phyloP scores from a whole-genome alignment of 92 coral and sea anemone species.

The Nematostella vectensis region DNA sequence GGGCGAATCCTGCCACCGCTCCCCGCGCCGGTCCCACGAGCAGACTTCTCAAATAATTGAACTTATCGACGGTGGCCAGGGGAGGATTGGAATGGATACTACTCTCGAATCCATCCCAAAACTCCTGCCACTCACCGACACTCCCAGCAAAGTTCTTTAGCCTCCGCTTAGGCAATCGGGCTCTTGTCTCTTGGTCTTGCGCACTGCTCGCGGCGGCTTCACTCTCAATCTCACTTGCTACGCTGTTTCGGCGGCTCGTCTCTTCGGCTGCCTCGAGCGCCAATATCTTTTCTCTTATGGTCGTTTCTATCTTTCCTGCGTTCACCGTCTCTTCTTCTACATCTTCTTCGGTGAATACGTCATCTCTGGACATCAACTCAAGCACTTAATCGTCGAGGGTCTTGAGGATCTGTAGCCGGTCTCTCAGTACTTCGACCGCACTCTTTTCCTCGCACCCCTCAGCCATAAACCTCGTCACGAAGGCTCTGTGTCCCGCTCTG shows the following conservation, averaged over 20 bases:
- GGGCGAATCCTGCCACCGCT: constrained; percentile 16
- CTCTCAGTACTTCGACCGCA: background rate
- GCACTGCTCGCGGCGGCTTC: background rate
- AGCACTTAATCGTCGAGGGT: background rate
- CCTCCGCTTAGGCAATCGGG: background rate
- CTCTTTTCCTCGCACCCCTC: background rate
- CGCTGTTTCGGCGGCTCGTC: too few relatives aligned
- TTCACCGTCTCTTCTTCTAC: background rate
- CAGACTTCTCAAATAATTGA: constrained; percentile 26
- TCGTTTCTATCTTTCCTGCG: background rate
- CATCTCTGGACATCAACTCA: background rate
- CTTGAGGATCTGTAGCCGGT: background rate
- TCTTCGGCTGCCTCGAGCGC: too few relatives aligned
- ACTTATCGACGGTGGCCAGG: constrained; percentile 21
- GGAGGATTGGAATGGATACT: constrained; percentile 26
- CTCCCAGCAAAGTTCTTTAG: constrained; percentile 20
- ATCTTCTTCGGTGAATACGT: background rate
- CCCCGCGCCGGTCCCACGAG: constrained; percentile 23
- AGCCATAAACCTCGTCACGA: background rate
- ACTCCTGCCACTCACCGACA: constrained; percentile 22
- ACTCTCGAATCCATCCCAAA: constrained; percentile 35
- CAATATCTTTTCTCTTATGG: background rate
- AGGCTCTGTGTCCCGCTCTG: background rate
- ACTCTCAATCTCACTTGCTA: too few relatives aligned
- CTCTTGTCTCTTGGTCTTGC: background rate